Percentiles rank a stretch among this genome's conserved stretches.
Evolutionary conservation across 2,888 invertebrate species (phyloP).

Genomic region (Morpho helenor): DNA sequence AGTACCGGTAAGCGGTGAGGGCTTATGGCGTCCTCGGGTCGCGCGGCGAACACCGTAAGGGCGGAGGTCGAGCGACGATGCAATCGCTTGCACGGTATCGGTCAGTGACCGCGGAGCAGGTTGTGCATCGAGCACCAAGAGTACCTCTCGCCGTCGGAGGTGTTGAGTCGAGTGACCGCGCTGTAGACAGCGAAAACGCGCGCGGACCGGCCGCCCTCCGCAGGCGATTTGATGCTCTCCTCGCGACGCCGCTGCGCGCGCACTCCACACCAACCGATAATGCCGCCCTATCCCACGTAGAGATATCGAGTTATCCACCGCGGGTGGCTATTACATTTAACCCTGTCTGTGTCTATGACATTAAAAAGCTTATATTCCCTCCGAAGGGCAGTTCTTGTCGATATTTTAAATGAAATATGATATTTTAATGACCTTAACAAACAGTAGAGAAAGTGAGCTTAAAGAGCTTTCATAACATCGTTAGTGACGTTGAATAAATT

Average conservation of each 20-base stretch:
- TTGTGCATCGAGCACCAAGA: slow-evolving; percentile 43
- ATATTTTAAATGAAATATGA: slow-evolving; percentile 6
- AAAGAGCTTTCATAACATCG: not conserved
- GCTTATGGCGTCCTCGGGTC: slow-evolving; percentile 26
- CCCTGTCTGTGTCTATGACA: slow-evolving; percentile 48
- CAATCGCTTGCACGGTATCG: slow-evolving; percentile 44
- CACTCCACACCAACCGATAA: slow-evolving; percentile 61
- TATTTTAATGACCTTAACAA: not conserved
- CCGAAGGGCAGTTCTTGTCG: not conserved
- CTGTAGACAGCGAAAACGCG: slow-evolving; percentile 46
- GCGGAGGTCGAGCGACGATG: slow-evolving; percentile 35
- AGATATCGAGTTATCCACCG: slow-evolving; percentile 72
- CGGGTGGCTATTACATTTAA: slow-evolving; percentile 55
- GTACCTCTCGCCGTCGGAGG: slow-evolving; percentile 57
- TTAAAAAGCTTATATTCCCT: slow-evolving; percentile 27
- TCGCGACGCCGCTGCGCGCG: slow-evolving; percentile 74
- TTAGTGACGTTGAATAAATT: not conserved
- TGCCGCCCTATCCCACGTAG: slow-evolving; percentile 71
- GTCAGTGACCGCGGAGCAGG: slow-evolving; percentile 63
- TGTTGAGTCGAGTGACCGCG: slow-evolving; percentile 51
- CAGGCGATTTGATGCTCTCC: slow-evolving; percentile 74
- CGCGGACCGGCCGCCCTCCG: slow-evolving; percentile 71
- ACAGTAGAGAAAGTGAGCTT: not conserved
- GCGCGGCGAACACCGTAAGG: slow-evolving; percentile 38
- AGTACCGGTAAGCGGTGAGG: slow-evolving; percentile 22